phyloP scores from a whole-genome alignment of 2,888 invertebrate genomes.

The Dorcus hopei region DNA sequence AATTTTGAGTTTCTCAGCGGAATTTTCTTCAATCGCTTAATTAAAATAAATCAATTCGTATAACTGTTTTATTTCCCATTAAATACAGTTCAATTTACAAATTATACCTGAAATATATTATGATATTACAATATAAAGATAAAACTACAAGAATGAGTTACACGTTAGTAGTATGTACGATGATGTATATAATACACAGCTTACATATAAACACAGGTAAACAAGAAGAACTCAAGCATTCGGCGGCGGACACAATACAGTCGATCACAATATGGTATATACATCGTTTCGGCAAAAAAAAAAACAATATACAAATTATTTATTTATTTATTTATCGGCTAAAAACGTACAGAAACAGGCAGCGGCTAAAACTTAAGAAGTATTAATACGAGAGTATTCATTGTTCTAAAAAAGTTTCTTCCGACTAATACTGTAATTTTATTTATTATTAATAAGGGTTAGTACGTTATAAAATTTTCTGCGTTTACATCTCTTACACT shows the following conservation, averaged over 20 bases:
- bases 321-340: constrained; percentile 4
- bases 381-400: constrained; percentile 21
- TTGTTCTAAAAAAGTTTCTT: constrained; percentile 13
- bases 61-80: constrained; percentile 20
- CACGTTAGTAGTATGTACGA: constrained; percentile 4
- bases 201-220: constrained; percentile 15
- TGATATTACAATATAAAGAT: constrained; percentile 12
- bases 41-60: not conserved
- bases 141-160: constrained; percentile 6
- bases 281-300: constrained; percentile 18
- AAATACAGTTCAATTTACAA: constrained; percentile 24
- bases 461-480: constrained; percentile 7
- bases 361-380: too few relatives aligned
- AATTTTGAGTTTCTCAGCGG: too few relatives aligned
- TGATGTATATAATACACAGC: constrained; percentile 15
- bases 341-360: not conserved
- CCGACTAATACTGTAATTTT: constrained; percentile 22
- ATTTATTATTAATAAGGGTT: constrained; percentile 10
- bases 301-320: not conserved
- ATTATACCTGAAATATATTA: constrained; percentile 20
- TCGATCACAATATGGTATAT: constrained; percentile 11
- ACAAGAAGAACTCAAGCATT: constrained; percentile 8
- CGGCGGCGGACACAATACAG: constrained; percentile 11
- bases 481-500: constrained; percentile 4
- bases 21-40: too few relatives aligned